A percentile compares a stretch with the other conserved stretches of the same genome.
These are phyloP conservation scores for Callinectes sapidus DNA, from an alignment of 2,888 invertebrate species.

Conservation along the genomic window DNA sequence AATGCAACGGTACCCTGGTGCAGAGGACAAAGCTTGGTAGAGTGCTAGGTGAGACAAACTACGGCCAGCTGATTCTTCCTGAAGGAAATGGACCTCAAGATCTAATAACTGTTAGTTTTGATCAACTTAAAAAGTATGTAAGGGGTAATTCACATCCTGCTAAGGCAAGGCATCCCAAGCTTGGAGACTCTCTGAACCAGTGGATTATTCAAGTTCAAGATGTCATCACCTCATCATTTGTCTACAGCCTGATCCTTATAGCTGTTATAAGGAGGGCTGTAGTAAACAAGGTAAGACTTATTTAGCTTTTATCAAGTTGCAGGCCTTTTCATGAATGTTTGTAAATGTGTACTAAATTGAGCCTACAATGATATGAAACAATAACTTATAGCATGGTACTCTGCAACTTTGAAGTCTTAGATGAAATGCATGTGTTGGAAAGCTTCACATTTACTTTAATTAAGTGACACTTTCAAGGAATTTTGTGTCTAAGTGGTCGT, in stretches of 20 bases:
- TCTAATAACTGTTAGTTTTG: not conserved
- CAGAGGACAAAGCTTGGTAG: not conserved
- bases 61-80: not conserved
- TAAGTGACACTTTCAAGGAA: no score
- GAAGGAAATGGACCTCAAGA: not conserved
- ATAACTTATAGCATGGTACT: no score
- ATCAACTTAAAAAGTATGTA: not conserved
- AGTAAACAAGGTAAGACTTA: conserved; percentile 39
- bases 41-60: not conserved
- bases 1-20: not conserved
- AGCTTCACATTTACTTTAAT: no score
- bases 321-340: no score
- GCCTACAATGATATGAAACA: no score
- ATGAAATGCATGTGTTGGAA: no score
- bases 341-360: no score
- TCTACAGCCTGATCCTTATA: conserved; percentile 49
- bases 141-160: no score
- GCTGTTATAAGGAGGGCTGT: conserved; percentile 25
- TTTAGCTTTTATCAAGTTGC: no score
- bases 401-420: no score
- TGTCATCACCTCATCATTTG: conserved; percentile 48
- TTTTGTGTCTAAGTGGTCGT: no score
- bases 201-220: conserved; percentile 45
- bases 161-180: not conserved
- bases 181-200: not conserved